These are phyloP conservation scores for Amiota communis DNA, from an alignment of 2,888 invertebrate species.

Conservation along the genomic window DNA sequence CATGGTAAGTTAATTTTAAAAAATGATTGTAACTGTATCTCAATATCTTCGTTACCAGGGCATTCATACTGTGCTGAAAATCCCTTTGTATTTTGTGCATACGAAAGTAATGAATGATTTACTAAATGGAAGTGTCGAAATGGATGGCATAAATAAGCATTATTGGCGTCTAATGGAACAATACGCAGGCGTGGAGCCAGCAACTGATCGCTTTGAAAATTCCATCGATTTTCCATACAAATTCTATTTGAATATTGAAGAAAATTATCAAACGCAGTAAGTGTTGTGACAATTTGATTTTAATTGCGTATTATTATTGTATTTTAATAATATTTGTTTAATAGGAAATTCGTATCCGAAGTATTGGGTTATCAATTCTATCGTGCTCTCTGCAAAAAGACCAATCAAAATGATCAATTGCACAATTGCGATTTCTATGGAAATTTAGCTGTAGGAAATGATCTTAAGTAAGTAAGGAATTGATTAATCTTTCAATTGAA, in stretches of 20 bases:
- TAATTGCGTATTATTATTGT: background rate
- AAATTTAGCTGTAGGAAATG: conserved; percentile 83
- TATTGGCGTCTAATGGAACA: conserved; percentile 79
- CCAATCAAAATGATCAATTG: conserved; percentile 82
- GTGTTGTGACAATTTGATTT: background rate
- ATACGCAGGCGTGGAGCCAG: conserved; percentile 80
- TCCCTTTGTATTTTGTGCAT: conserved; percentile 81
- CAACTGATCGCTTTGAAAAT: conserved; percentile 77
- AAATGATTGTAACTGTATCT: background rate
- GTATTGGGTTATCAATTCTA: conserved; percentile 89
- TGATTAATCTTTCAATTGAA: background rate
- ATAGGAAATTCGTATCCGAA: conserved; percentile 83
- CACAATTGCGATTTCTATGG: conserved; percentile 90
- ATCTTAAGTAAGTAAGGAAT: conserved; percentile 73
- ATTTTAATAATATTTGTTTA: background rate
- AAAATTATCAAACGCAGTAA: conserved; percentile 70
- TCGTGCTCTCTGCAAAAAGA: conserved; percentile 81
- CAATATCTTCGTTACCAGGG: conserved; percentile 72
- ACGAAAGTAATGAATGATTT: conserved; percentile 82
- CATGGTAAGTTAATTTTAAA: conserved; percentile 56
- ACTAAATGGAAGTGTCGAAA: conserved; percentile 76
- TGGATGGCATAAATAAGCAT: conserved; percentile 78
- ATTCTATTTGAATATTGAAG: conserved; percentile 76
- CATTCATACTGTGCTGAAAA: conserved; percentile 80
- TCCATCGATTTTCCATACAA: conserved; percentile 86